Evolutionary conservation across 2,797 vertebrate species (phyloP).

Genomic region (Todus mexicanus): DNA sequence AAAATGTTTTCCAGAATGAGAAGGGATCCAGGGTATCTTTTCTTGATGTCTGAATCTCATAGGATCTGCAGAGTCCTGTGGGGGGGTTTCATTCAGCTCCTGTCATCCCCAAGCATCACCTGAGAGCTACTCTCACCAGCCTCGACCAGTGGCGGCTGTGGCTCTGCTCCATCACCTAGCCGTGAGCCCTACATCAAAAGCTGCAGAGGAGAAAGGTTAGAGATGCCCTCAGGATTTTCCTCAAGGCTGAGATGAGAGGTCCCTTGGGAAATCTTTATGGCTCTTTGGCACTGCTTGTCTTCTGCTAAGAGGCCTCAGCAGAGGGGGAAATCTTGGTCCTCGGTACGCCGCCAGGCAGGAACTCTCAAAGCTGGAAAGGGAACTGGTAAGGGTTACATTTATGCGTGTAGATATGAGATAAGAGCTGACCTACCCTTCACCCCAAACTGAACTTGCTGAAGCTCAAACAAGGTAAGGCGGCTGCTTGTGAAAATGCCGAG

Average conservation of each 20-base stretch:
- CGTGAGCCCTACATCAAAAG: background rate
- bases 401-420: background rate
- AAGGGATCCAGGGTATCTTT: background rate
- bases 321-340: background rate
- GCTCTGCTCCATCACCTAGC: background rate
- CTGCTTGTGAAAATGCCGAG: background rate
- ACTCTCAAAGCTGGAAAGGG: slow-evolving; percentile 11
- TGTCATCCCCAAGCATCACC: background rate
- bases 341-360: background rate
- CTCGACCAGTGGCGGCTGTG: too few relatives aligned
- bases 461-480: slow-evolving; percentile 27
- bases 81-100: background rate
- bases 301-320: background rate
- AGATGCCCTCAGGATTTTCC: background rate
- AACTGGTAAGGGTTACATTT: slow-evolving; percentile 10
- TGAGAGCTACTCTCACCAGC: background rate
- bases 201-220: background rate
- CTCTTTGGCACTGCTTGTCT: background rate
- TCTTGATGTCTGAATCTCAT: background rate
- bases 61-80: background rate
- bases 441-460: slow-evolving; percentile 19
- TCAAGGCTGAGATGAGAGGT: background rate
- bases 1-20: background rate
- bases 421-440: slow-evolving; percentile 52
- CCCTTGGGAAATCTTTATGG: background rate